Conservation (phyloP, 2,888 invertebrate genomes). For the Blomia tropicalis region DNA sequence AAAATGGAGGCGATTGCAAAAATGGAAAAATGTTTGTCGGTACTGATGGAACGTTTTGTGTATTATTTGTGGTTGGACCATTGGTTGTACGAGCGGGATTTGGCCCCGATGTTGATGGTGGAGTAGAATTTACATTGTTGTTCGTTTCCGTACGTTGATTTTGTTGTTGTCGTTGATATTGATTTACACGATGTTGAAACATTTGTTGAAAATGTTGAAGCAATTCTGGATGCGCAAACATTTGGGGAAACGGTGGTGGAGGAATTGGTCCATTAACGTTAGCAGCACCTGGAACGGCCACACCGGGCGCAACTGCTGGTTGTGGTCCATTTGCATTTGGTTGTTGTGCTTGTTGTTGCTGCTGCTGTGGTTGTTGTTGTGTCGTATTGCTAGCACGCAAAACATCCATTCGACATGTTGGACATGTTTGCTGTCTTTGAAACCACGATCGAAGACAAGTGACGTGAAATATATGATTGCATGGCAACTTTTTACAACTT, state of each 20-base stretch:
- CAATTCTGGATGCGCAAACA: constrained; percentile 21
- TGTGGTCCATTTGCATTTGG: not conserved
- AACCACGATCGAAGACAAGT: constrained; percentile 97
- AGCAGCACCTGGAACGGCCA: constrained; percentile 30
- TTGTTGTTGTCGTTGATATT: not conserved
- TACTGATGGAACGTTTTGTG: constrained; percentile 16
- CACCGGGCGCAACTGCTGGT: constrained; percentile 11
- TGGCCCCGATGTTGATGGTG: constrained; percentile 2
- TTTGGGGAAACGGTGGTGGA: not conserved
- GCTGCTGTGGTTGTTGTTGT: constrained; percentile 13
- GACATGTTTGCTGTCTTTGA: constrained; percentile 98
- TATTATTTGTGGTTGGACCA: constrained; percentile 15
- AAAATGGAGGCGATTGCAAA: constrained; percentile 40
- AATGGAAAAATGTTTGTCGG: constrained; percentile 18
- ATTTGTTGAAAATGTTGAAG: constrained; percentile 22
- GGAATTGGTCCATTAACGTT: constrained; percentile 22
- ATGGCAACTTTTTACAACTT: constrained; percentile 83
- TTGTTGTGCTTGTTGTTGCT: constrained; percentile 1
- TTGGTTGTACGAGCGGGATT: constrained; percentile 21
- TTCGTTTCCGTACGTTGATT: not conserved
- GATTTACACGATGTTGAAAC: not conserved
- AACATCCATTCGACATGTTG: constrained; percentile 87
- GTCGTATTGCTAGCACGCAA: constrained; percentile 34
- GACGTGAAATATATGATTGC: constrained; percentile 98
- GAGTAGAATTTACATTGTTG: not conserved